phyloP scores from a whole-genome alignment of 2,113 vertebrate genomes.

The Ceyx melanurus region DNA sequence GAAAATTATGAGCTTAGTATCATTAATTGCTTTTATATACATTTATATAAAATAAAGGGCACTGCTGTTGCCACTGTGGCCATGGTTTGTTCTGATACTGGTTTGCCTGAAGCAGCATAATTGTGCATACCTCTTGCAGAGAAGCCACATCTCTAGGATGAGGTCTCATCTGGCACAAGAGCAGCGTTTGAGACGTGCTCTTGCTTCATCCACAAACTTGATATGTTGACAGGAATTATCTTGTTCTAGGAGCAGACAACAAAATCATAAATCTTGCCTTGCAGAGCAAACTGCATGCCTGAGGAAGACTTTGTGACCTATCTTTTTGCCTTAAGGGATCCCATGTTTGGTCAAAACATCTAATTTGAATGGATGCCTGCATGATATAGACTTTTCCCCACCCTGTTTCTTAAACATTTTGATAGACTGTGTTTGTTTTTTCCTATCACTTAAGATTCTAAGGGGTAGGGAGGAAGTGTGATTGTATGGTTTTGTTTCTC shows the following conservation, averaged over 20 bases:
- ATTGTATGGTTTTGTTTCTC: neutral
- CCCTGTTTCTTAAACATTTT: neutral
- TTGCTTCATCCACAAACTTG: neutral
- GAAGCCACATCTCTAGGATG: neutral
- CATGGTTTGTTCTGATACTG: neutral
- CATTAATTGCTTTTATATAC: neutral
- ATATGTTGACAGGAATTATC: neutral
- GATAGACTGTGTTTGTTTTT: neutral
- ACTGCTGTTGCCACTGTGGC: neutral
- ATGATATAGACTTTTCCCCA: neutral
- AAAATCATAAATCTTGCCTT: slow-evolving; percentile 34
- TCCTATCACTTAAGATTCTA: neutral
- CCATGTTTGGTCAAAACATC: slow-evolving; percentile 43
- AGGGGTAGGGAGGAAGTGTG: fast-evolving
- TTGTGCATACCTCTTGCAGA: neutral
- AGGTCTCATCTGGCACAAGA: neutral
- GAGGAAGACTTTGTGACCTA: neutral
- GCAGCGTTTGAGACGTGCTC: neutral
- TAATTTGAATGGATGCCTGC: neutral
- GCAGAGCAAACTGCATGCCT: neutral
- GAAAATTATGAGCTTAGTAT: neutral
- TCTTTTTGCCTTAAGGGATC: neutral
- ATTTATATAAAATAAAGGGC: neutral
- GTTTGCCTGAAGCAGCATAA: neutral
- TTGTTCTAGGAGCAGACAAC: neutral